phyloP scores from a whole-genome alignment of 1,140 invertebrate species.

The Zelostemma sp. region DNA sequence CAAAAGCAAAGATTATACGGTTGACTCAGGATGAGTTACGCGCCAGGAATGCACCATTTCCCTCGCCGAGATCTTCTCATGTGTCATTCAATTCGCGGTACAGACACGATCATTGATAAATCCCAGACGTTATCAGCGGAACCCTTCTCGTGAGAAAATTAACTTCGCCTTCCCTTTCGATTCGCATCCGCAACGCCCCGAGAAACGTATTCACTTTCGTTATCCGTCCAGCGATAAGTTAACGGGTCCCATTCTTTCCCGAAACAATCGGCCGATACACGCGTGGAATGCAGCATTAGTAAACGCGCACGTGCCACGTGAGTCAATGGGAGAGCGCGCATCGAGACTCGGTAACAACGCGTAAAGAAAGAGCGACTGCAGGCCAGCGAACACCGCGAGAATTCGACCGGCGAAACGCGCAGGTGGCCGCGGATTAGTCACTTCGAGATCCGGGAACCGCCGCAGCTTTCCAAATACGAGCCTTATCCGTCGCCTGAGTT shows the following conservation, averaged over 20 bases:
- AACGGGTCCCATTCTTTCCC: slow-evolving; percentile 6
- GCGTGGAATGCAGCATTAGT: slow-evolving; percentile 8
- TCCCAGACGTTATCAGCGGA: no score
- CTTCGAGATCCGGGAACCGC: slow-evolving; percentile 3
- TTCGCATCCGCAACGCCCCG: neutral
- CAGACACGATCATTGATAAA: neutral
- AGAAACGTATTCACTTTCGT: neutral
- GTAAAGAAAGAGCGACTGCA: slow-evolving; percentile 33
- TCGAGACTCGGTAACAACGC: slow-evolving; percentile 27
- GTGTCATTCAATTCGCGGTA: neutral
- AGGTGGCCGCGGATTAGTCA: slow-evolving; percentile 42
- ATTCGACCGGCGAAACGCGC: slow-evolving; percentile 30
- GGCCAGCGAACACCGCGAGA: slow-evolving; percentile 47
- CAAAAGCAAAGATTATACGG: neutral
- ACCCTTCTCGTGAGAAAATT: neutral
- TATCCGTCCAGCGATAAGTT: no score
- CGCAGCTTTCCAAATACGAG: slow-evolving; percentile 16
- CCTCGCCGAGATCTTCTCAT: neutral
- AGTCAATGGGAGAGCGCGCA: slow-evolving; percentile 49
- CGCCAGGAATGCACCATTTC: slow-evolving; percentile 39
- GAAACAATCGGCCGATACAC: slow-evolving; percentile 11
- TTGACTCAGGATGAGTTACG: slow-evolving; percentile 23
- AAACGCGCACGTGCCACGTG: slow-evolving; percentile 44
- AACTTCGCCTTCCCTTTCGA: neutral
- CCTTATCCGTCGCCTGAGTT: slow-evolving; percentile 9